Percentiles rank a stretch among this genome's conserved stretches.
These are phyloP conservation scores for Petrophora chlorosata DNA, from an alignment of 2,888 invertebrate species.

Conservation along the genomic window DNA sequence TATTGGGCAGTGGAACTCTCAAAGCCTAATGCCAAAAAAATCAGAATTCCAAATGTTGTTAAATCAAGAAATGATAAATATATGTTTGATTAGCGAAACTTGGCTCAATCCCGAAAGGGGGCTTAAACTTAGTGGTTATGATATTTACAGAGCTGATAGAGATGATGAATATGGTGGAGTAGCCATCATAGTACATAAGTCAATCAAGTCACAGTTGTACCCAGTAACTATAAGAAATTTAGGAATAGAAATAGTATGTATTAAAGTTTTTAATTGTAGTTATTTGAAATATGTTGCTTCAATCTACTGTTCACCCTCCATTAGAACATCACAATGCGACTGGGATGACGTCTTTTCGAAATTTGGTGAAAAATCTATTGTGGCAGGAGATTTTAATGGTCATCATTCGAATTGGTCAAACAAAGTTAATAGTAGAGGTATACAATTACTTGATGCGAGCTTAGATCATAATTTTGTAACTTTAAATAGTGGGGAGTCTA, in stretches of 20 bases:
- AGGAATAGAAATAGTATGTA: background rate
- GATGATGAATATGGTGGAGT: slow-evolving; percentile 21
- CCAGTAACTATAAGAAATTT: background rate
- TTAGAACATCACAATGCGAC: no score
- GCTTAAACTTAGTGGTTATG: background rate
- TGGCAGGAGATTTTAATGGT: no score
- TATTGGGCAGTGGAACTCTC: slow-evolving; percentile 30
- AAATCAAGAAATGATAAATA: slow-evolving; percentile 18
- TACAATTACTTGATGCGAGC: no score
- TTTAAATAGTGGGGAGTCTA: no score
- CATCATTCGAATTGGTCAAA: no score
- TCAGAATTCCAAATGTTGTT: slow-evolving; percentile 13
- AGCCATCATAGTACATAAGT: slow-evolving; percentile 9
- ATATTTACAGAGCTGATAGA: background rate
- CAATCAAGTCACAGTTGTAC: background rate
- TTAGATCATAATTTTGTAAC: no score
- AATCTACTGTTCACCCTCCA: no score
- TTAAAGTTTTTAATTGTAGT: background rate
- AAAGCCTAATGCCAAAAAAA: slow-evolving; percentile 26
- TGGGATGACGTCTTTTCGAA: no score
- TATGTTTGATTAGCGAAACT: no score
- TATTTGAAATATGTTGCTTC: no score
- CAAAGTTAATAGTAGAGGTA: no score
- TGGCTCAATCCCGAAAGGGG: background rate
- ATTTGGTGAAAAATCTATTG: no score